Conservation (phyloP, 1,140 invertebrate genomes). For the Sitobion miscanthi region DNA sequence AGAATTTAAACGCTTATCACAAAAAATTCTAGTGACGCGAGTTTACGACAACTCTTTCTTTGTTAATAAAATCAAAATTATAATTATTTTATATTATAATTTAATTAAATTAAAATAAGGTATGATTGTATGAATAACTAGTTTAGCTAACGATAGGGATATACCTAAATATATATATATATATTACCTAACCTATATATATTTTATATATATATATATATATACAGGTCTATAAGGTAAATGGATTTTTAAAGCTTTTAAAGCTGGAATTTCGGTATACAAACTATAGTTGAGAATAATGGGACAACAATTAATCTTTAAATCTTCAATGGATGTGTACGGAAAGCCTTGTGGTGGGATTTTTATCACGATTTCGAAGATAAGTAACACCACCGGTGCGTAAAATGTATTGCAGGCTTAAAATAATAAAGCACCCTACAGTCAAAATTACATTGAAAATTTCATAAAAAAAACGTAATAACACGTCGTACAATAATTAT, state of each 20-base stretch:
- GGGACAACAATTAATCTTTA: neutral
- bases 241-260: constrained; percentile 13
- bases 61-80: too few species aligned
- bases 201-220: neutral
- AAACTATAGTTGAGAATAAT: neutral
- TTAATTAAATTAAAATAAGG: neutral
- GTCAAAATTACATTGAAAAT: neutral
- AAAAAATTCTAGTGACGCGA: neutral
- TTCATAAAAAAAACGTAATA: neutral
- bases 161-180: neutral
- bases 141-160: neutral
- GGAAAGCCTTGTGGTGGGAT: neutral
- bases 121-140: neutral
- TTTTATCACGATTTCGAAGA: constrained; percentile 2
- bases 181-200: too few species aligned
- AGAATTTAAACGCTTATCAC: neutral
- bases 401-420: neutral
- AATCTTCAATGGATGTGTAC: neutral
- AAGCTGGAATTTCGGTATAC: neutral
- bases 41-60: too few species aligned
- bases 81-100: neutral
- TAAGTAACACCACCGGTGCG: neutral
- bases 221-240: neutral
- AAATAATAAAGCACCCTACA: neutral
- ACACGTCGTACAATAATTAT: neutral